Base-by-base conservation (phyloP, 2,113 vertebrate genomes). In the Bolborhynchus lineola region DNA sequence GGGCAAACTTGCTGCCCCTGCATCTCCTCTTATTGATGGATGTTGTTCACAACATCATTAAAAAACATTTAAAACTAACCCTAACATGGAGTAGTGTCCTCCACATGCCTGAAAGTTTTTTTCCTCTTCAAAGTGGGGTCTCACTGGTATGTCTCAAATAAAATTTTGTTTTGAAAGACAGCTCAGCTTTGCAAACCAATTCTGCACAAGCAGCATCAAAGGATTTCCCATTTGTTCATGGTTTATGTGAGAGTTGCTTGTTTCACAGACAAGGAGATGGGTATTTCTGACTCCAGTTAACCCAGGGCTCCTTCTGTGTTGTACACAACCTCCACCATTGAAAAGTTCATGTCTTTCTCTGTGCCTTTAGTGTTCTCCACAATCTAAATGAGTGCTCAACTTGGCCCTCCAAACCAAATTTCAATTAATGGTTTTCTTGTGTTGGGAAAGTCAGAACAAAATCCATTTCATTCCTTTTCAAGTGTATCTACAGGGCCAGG, bases 1-100 rank as follows among this genome's bases (percentile, higher is more conserved):
- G 5, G 11, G 29, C 29, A 81, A 70, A 53, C 0, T 0, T 31
- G n/a, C 4, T 86, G 14, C 9, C 6, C 6, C 24, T 44, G 7
- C 35, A 11, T 44, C 83, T 71, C 13, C 20, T 63, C 33, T 60
- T 68, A 47, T 26, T 44, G 41, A 55, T 11, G 41, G 11, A 46
- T 42, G 37, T 26, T 35, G 68, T 62, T 65, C 76, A 64, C 23
- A 91, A 41, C 10, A 39, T 0, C 35, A 7, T 10, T 53, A 42
- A 52, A 74, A 70, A 70, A 21, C 41, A 35, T 23, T 26, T 70
- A 25, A 75, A 74, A 70, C 15, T 53, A 63, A 79, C n/a, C 16
- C 18, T 69, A 52, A 69, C 41, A 15, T 20, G 29, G 44, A 68
- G 29, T 19, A 62, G 13, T 28, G 33, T 17, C 39, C 35, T 52